Evolutionary conservation across 2,113 vertebrate genomes (phyloP), one percentile per base, ranked within the genome.

Genomic region (Tragelaphus scriptus): DNA sequence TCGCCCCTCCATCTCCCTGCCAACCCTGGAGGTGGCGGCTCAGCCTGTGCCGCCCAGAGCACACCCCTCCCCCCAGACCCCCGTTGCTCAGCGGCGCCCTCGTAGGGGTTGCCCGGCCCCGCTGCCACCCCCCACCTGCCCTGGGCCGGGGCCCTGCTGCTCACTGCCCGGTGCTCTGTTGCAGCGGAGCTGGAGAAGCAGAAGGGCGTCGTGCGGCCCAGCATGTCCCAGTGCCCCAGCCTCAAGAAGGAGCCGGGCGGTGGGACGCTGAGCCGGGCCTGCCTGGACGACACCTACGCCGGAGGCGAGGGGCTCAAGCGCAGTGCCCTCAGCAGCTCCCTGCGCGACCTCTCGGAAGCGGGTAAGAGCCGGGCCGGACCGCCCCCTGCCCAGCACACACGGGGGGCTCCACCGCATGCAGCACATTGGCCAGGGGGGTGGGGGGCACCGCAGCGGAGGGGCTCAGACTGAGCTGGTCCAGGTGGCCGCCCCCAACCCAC

Each of bases 141-240:
- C 13, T 8, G 30, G 30, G 30, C 68, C 36, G 0, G 1, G 32
- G 30, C 88, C 4, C 0, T 6, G 7, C 9, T 47, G 1, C 85
- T 95, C 30, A 97, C 84, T 0, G 2, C 17, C 65, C 8, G 11
- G 7, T 81, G 3, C 28, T 97, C 95, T 80, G 28, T 96, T 98
- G 36, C 99, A 99, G 99, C 99, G 51, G 99, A 99, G 97, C 98
- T 99, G 3, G 99, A 99, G 95, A 99, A 99, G 80, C 99, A 99
- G 99, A 99, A 99, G 96, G 99, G 99, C 0, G 99, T 99, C 32
- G 99, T 99, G 51, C 99, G 99, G 9, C 99, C 99, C 90, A 99
- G 99, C 98, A 99, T 99, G 98, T 99, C 99, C 49, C 99, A 99
- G 97, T 99, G 99, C 97, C 99, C 99, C 16, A 99, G 99, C 40